Percentiles rank a stretch among this genome's conserved stretches.
These are phyloP conservation scores for Malachius bipustulatus DNA, from an alignment of 2,888 invertebrate genomes.

Conservation along the genomic window DNA sequence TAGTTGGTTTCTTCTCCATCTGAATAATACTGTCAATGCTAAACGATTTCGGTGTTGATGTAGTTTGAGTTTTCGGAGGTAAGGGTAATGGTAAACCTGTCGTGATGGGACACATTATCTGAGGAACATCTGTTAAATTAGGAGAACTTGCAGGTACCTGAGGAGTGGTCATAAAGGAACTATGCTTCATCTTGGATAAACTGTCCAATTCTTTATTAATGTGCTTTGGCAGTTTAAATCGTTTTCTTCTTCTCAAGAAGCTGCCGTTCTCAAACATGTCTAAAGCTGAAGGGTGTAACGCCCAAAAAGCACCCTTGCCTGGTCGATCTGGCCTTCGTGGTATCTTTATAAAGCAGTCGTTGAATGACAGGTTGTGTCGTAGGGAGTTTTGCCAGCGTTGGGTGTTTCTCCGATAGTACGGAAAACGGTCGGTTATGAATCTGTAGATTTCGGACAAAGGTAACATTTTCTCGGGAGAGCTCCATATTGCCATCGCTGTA, in stretches of 20 bases:
- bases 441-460: constrained; percentile 76
- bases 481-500: constrained; percentile 98
- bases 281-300: background rate
- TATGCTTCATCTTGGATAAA: no score
- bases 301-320: background rate
- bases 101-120: constrained; percentile 14
- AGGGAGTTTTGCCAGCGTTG: constrained; percentile 58
- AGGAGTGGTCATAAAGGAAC: background rate
- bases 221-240: constrained; percentile 1
- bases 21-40: constrained; percentile 32
- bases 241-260: constrained; percentile 33
- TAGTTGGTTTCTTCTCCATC: constrained; percentile 14
- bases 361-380: constrained; percentile 61
- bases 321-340: constrained; percentile 27
- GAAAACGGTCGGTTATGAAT: constrained; percentile 80
- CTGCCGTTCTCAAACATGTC: constrained; percentile 42
- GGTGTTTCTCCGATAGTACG: constrained; percentile 69
- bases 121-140: constrained; percentile 16
- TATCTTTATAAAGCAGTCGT: constrained; percentile 71
- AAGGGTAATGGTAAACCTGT: constrained; percentile 14
- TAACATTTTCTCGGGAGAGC: constrained; percentile 88
- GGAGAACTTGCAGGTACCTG: background rate
- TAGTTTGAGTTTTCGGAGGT: constrained; percentile 15
- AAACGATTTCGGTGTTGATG: constrained; percentile 24
- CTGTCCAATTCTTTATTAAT: background rate